Evolutionary conservation across 2,888 invertebrate species (phyloP).

Genomic region (Chironomus riparius): DNA sequence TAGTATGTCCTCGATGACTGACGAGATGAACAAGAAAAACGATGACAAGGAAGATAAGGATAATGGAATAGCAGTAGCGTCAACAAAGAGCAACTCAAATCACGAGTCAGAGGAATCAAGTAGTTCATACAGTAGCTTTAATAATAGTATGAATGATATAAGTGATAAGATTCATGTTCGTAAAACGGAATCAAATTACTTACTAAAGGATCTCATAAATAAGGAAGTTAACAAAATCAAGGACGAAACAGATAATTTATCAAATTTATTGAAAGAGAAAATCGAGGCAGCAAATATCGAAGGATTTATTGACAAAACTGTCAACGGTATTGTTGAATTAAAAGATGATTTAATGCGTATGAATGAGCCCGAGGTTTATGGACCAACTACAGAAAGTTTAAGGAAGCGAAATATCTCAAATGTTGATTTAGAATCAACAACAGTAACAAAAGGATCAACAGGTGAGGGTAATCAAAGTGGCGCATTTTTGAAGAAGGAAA

Average conservation of each 20-base stretch:
- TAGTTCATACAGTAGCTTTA: neutral
- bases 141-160: constrained; percentile 3
- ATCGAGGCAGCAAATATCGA: constrained; percentile 43
- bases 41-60: neutral
- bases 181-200: constrained; percentile 14
- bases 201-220: constrained; percentile 15
- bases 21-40: neutral
- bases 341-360: constrained; percentile 42
- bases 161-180: neutral
- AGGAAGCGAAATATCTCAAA: constrained; percentile 37
- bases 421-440: constrained; percentile 30
- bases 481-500: constrained; percentile 41
- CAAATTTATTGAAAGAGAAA: constrained; percentile 40
- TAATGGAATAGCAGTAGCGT: neutral
- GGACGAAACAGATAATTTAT: constrained; percentile 41
- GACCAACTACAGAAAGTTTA: constrained; percentile 33
- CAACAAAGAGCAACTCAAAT: neutral
- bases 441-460: constrained; percentile 29
- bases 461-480: constrained; percentile 27
- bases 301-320: constrained; percentile 44
- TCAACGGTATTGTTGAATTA: constrained; percentile 42
- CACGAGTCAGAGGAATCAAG: neutral
- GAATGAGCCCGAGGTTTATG: constrained; percentile 33
- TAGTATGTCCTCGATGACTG: neutral
- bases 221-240: constrained; percentile 14